A percentile compares a stretch with the other conserved stretches of the same genome.
These are phyloP conservation scores for Passer domesticus DNA, from an alignment of 2,113 vertebrate genomes.

Conservation along the genomic window DNA sequence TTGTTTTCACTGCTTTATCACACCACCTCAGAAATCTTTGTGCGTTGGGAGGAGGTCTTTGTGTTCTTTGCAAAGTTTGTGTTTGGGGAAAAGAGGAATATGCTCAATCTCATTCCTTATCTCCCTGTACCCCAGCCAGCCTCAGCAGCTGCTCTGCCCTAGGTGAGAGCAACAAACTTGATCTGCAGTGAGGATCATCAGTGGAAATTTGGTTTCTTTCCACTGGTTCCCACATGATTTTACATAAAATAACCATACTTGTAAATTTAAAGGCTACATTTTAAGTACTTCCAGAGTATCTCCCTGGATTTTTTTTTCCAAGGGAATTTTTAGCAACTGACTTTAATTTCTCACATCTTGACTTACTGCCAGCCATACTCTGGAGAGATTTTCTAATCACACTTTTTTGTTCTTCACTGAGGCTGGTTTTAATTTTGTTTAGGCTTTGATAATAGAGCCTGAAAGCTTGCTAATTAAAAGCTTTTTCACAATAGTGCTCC, in stretches of 20 bases:
- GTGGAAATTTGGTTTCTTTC: neutral
- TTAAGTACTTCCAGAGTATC: conserved; percentile 26
- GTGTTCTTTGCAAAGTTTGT: too few species aligned
- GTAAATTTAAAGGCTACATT: neutral
- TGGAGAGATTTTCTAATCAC: conserved; percentile 67
- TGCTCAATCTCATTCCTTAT: neutral
- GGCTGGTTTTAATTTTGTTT: conserved; percentile 76
- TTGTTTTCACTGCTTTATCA: neutral
- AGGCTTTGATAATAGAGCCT: conserved; percentile 69
- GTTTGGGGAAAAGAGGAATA: too few species aligned
- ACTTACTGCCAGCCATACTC: conserved; percentile 60
- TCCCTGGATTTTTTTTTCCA: neutral
- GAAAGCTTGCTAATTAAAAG: conserved; percentile 72
- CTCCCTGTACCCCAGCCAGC: neutral
- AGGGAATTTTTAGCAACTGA: conserved; percentile 50
- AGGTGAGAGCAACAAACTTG: neutral
- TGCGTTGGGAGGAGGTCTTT: neutral
- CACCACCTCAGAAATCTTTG: neutral
- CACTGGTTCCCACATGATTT: neutral
- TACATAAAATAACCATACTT: neutral
- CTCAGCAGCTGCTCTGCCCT: neutral
- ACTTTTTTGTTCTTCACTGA: conserved; percentile 56
- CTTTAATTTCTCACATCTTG: conserved; percentile 68
- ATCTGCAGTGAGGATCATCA: neutral
- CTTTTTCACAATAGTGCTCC: conserved; percentile 50